phyloP scores from a whole-genome alignment of 2,113 vertebrate genomes.

The Zosterops pallidus region DNA sequence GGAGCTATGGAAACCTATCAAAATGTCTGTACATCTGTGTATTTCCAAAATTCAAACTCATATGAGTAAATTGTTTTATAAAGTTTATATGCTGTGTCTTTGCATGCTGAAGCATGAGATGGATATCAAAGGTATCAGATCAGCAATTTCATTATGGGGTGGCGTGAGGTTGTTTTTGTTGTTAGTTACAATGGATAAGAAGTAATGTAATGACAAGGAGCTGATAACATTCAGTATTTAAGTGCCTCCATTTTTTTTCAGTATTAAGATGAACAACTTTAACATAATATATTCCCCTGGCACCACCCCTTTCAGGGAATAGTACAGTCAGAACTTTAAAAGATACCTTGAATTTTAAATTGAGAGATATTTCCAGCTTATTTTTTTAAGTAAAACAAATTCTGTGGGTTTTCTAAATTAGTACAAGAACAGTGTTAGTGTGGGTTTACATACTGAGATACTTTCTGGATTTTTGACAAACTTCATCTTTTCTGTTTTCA shows the following conservation, averaged over 20 bases:
- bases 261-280: background rate
- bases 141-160: background rate
- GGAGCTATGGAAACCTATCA: background rate
- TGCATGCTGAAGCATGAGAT: background rate
- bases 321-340: background rate
- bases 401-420: background rate
- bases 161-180: background rate
- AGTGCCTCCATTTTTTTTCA: background rate
- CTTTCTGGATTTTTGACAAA: background rate
- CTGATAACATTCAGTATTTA: background rate
- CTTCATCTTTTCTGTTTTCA: constrained; percentile 42
- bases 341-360: background rate
- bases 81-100: background rate
- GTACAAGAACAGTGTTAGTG: background rate
- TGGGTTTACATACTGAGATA: background rate
- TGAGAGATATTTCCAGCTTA: background rate
- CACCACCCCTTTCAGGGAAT: background rate
- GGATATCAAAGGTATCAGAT: background rate
- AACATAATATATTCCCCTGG: background rate
- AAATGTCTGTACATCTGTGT: background rate
- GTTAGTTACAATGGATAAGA: background rate
- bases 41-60: background rate
- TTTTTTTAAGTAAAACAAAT: background rate
- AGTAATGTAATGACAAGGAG: background rate
- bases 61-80: background rate